Evolutionary conservation across 2,797 vertebrate genomes (phyloP), one percentile per base, ranked within the genome.

Genomic region (Stomatorhinus walkeri): DNA sequence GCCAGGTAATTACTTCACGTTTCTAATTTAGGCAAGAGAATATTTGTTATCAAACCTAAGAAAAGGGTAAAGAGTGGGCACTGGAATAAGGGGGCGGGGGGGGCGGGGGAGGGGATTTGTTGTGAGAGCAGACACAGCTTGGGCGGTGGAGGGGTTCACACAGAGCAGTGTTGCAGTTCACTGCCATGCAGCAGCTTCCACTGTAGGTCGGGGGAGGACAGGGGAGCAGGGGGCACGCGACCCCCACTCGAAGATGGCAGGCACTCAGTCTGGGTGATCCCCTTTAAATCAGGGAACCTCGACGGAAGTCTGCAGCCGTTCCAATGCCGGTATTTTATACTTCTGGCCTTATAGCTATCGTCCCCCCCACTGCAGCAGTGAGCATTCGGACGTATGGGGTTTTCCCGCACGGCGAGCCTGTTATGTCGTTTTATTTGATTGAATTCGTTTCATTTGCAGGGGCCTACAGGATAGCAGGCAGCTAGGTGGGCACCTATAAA

Each of bases 1-100:
- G 12, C 56, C 28, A 90, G 93, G 93, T 95, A 95, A 95, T 96
- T 94, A 95, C 93, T 94, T 93, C 91, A 93, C 90, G 90, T 91
- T 93, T 95, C 92, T 95, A 95, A 95, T 95, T 94, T 94, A 94
- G 93, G 93, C 93, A 90, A 92, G 93, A 90, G 94, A 95, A 95
- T 94, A 94, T 93, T 91, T 92, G 92, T 92, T 93, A 94, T 94
- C 91, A 93, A 94, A 94, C 94, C 91, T 90, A 88, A 87, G 91
- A 90, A 91, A 87, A 91, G 90, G 88, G 89, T 88, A 90, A 88
- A 54, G 52, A 87, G 52, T 14, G 61, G 24, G 14, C 54, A 16
- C 19, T n/a, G 36, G 36, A 79, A 9, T 79, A 2, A 19, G 12
- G 28, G 24, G 61, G 87, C 87, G 68, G 87, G 87, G 16, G 40